These are phyloP conservation scores for Onychomys leucogaster DNA, from an alignment of 2,797 vertebrate species.

Conservation along the genomic window DNA sequence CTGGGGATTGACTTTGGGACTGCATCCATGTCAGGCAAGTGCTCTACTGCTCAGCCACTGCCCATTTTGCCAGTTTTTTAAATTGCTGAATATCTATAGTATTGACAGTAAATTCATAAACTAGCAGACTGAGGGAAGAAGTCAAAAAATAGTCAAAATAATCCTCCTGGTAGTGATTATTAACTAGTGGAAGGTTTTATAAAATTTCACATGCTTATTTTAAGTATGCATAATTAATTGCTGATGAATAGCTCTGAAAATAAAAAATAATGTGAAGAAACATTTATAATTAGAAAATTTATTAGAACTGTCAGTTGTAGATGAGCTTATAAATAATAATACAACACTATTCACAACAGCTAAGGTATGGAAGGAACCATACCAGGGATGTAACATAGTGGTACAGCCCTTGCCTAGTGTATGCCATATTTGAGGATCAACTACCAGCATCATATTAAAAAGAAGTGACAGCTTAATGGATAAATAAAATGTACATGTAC, in stretches of 20 bases:
- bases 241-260: constrained; percentile 33
- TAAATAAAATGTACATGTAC: neutral
- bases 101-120: constrained; percentile 48
- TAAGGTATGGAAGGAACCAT: neutral
- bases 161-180: constrained; percentile 28
- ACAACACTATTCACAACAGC: neutral
- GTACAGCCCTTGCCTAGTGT: neutral
- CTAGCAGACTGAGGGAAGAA: neutral
- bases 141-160: neutral
- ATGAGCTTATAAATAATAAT: constrained; percentile 20
- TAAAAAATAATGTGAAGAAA: neutral
- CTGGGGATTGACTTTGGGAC: neutral
- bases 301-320: neutral
- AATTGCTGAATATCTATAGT: neutral
- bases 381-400: neutral
- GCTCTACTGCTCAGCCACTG: neutral
- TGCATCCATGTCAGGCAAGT: neutral
- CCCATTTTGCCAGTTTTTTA: neutral
- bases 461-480: neutral
- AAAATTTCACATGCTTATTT: constrained; percentile 37
- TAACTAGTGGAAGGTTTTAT: neutral
- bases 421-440: neutral
- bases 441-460: neutral
- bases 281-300: constrained; percentile 35
- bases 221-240: constrained; percentile 17